These are phyloP conservation scores for Pocillopora verrucosa DNA, from an alignment of 64 coral and sea anemone genomes.

Conservation along the genomic window DNA sequence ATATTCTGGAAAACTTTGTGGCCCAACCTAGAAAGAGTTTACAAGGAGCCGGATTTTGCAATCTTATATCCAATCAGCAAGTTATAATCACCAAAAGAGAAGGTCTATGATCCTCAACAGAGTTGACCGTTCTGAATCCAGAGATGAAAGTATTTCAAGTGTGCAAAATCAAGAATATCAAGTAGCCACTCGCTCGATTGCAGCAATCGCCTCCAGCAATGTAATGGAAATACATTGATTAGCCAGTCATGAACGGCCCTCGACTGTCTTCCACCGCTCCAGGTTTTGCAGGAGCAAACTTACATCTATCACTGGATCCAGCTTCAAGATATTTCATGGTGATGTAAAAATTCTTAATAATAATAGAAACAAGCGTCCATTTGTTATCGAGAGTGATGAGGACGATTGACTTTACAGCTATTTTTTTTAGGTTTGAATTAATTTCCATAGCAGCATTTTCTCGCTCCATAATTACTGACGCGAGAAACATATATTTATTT, in stretches of 20 bases:
- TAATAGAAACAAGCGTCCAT: too few relatives aligned
- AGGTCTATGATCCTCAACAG: too few relatives aligned
- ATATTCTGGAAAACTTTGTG: constrained; percentile 42
- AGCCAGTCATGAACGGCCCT: not conserved
- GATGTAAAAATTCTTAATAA: not conserved
- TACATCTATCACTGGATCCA: not conserved
- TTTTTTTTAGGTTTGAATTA: too few relatives aligned
- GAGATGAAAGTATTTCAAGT: not conserved
- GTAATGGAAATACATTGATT: not conserved
- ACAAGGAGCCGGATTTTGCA: constrained; percentile 3
- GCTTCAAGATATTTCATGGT: not conserved
- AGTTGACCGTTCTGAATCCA: too few relatives aligned
- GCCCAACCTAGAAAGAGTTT: constrained; percentile 38
- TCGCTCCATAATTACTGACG: too few relatives aligned
- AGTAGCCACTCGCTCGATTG: not conserved
- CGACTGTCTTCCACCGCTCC: not conserved
- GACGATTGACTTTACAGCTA: too few relatives aligned
- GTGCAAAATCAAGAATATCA: not conserved
- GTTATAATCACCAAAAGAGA: too few relatives aligned
- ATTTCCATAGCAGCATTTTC: too few relatives aligned
- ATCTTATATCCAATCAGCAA: constrained; percentile 32
- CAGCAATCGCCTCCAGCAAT: not conserved
- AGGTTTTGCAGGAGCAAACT: too few relatives aligned
- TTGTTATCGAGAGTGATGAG: too few relatives aligned
- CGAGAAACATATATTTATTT: too few relatives aligned